Base-by-base conservation (phyloP, 2,888 invertebrate genomes). In the Polydrusus pterygomalis region DNA sequence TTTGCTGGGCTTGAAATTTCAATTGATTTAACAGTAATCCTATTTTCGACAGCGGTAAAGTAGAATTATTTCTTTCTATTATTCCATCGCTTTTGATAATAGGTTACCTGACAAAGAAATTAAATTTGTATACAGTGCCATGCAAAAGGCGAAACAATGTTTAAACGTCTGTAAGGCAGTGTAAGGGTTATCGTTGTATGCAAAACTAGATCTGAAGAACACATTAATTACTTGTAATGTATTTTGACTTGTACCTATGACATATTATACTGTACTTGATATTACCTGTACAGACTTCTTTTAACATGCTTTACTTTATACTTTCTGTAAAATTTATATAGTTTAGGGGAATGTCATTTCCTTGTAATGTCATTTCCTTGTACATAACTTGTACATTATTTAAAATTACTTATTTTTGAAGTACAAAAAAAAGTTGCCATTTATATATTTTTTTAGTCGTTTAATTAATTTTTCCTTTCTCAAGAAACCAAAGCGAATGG, bases 391-490 rank as follows among this genome's bases (percentile, higher is more conserved):
- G 34, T 58, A 58, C 15, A 58, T 64, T 30, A 30, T 30, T 64
- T 43, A 7, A 34, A 9, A 43, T 63, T 62, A 62, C 30, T 64
- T 64, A 64, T 47, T 64, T 64, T 64, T 47, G 30, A 64, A 64
- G 64, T 64, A 64, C 64, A 64, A 64, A 63, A 47, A 43, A 30
- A 13, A 25, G 64, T 64, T 64, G 64, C 64, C 64, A 64, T 63
- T 40, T 62, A 15, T 63, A 63, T 30, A 45, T 63, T 20, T 64
- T 64, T 63, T 30, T 47, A 30, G n/a, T 30, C 8, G 0, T 45
- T 9, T 30, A 8, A 10, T 43, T 47, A 47, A 47, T 18, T 47
- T 30, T 25, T 60, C n/a, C 9, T 64, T 47, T 45, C 45, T 30
- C 64, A 64, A 64, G 10, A 30, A 64, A 64, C 64, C 64, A 64